Base-by-base conservation (phyloP, 1,140 invertebrate genomes). In the Dolichoris vasculosae region DNA sequence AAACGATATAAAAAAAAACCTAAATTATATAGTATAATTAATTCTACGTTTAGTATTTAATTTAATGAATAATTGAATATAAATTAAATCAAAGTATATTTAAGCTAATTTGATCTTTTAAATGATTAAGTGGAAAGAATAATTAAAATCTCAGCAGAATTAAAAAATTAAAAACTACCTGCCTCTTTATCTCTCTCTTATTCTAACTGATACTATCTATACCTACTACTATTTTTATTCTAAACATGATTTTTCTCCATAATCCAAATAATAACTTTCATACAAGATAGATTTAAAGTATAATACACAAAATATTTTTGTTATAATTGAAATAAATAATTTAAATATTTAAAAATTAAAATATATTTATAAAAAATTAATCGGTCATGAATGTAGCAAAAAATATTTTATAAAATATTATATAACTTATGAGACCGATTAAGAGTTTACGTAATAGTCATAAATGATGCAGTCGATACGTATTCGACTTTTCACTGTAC, bases 111-210 rank as follows among this genome's bases (percentile, higher is more conserved):
- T n/a, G n/a, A n/a, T n/a, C n/a, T n/a, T n/a, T n/a, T n/a, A n/a
- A n/a, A n/a, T n/a, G n/a, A n/a, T n/a, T n/a, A n/a, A n/a, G n/a
- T n/a, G n/a, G n/a, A n/a, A n/a, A n/a, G n/a, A n/a, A n/a, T n/a
- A n/a, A n/a, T n/a, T n/a, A n/a, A n/a, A n/a, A n/a, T n/a, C n/a
- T n/a, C n/a, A n/a, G n/a, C n/a, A n/a, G n/a, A n/a, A n/a, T n/a
- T n/a, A n/a, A n/a, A n/a, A n/a, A n/a, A n/a, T n/a, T n/a, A n/a
- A n/a, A n/a, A n/a, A n/a, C n/a, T n/a, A n/a, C n/a, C n/a, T n/a
- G n/a, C n/a, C n/a, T n/a, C n/a, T n/a, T n/a, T n/a, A 77, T 73
- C 83, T 82, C 83, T 87, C 84, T 84, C 59, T 88, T 82, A 88
- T 43, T 43, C 71, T 73, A n/a, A n/a, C n/a, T n/a, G n/a, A n/a